These are phyloP conservation scores for Erythrocercus mccallii DNA, from an alignment of 2,113 vertebrate species.

Conservation along the genomic window DNA sequence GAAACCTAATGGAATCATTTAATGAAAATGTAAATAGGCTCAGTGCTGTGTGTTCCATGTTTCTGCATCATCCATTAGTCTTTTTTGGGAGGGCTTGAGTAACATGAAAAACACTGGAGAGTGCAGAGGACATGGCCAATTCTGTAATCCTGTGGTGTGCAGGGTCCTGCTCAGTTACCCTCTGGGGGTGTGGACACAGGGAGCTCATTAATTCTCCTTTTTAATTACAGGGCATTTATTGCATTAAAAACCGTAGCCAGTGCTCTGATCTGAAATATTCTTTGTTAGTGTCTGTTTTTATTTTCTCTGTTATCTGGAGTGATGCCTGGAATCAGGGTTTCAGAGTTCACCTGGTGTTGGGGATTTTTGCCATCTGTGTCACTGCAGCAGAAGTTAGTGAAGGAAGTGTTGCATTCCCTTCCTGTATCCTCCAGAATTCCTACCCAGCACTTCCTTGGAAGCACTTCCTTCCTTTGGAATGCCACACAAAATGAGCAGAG, in stretches of 20 bases:
- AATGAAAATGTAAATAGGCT: constrained; percentile 28
- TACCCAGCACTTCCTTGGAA: neutral
- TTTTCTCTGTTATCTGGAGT: neutral
- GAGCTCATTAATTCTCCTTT: neutral
- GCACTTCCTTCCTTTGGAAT: neutral
- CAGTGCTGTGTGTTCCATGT: neutral
- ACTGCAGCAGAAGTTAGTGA: neutral
- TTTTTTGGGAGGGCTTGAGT: neutral
- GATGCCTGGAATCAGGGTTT: neutral
- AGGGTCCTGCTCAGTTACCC: neutral
- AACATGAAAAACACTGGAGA: neutral
- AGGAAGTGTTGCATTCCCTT: neutral
- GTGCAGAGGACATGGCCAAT: neutral
- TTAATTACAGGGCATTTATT: neutral
- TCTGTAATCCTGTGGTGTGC: neutral
- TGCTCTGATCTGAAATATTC: neutral
- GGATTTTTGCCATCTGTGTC: neutral
- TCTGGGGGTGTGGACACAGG: neutral
- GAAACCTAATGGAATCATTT: constrained; percentile 11
- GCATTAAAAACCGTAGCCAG: neutral
- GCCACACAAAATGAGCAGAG: neutral
- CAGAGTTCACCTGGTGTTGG: neutral
- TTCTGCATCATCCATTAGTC: neutral
- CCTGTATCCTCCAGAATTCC: neutral
- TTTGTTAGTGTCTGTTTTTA: neutral